phyloP scores from a whole-genome alignment of 2,113 vertebrate genomes.

The Nannobrachium achirus region DNA sequence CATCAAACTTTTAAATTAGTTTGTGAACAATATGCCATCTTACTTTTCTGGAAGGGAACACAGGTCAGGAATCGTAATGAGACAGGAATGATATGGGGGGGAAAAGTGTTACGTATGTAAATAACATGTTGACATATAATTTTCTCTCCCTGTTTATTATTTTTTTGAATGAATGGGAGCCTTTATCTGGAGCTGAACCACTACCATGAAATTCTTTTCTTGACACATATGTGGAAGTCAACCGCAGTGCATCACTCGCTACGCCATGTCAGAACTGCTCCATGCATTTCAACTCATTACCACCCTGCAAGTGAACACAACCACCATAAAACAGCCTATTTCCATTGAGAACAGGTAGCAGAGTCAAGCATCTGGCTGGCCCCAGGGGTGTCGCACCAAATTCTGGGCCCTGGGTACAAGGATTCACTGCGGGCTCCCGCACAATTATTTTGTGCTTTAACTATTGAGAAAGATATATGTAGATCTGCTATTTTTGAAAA shows the following conservation, averaged over 20 bases:
- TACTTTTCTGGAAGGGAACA: conserved; percentile 45
- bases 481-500: too few species aligned
- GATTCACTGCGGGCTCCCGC: too few species aligned
- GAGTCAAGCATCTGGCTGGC: conserved; percentile 2
- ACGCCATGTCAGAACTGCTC: conserved; percentile 35
- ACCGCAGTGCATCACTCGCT: conserved; percentile 41
- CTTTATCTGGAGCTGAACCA: conserved; percentile 58
- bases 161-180: conserved; percentile 56
- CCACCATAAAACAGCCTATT: conserved; percentile 42
- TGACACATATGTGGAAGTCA: conserved; percentile 35
- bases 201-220: conserved; percentile 59
- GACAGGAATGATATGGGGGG: conserved; percentile 1
- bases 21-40: conserved; percentile 49
- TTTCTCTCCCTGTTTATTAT: conserved; percentile 50
- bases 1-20: conserved; percentile 62
- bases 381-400: conserved; percentile 4
- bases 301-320: conserved; percentile 39
- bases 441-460: too few species aligned
- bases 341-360: conserved; percentile 23
- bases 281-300: conserved; percentile 49
- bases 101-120: conserved; percentile 32
- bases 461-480: too few species aligned
- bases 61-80: conserved; percentile 55
- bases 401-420: too few species aligned
- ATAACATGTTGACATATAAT: conserved; percentile 58